phyloP scores from a whole-genome alignment of 2,113 vertebrate species.

The Caracal caracal region DNA sequence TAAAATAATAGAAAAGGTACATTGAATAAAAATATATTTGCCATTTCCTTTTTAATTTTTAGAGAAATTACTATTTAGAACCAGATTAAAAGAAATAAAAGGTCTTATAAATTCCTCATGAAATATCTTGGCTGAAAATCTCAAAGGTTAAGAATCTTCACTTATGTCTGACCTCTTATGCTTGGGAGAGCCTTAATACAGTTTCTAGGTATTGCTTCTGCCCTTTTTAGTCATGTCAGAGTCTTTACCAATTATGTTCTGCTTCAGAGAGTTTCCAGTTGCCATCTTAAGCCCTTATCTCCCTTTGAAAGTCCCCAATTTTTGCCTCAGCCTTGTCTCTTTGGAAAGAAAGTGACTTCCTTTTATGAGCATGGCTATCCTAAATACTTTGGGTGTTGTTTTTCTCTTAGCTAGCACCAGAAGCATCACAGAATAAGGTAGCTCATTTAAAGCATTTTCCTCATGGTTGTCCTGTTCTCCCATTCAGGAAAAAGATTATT shows the following conservation, averaged over 20 bases:
- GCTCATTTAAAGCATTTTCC: conserved; percentile 72
- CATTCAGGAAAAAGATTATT: conserved; percentile 77
- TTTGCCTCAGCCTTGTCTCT: conserved; percentile 18
- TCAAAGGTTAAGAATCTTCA: background rate
- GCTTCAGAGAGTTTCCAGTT: conserved; percentile 18
- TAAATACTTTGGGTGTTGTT: conserved; percentile 46
- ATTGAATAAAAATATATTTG: conserved; percentile 1
- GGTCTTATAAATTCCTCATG: background rate
- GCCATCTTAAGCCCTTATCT: background rate
- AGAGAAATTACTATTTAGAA: conserved; percentile 25
- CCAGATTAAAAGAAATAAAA: conserved; percentile 45
- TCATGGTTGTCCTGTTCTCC: conserved; percentile 60
- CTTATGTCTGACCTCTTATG: background rate
- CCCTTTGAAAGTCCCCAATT: conserved; percentile 10
- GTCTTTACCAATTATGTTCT: background rate
- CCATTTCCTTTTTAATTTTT: conserved; percentile 31
- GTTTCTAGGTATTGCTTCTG: background rate
- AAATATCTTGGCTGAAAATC: background rate
- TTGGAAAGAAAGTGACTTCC: conserved; percentile 44
- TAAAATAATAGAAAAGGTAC: conserved; percentile 9
- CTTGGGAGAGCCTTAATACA: background rate
- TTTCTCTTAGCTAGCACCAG: conserved; percentile 43
- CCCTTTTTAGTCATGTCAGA: background rate
- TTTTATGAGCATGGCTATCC: conserved; percentile 31
- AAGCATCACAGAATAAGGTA: conserved; percentile 61